Conservation (phyloP, 2,888 invertebrate genomes). For the Xestia rhomboidea region DNA sequence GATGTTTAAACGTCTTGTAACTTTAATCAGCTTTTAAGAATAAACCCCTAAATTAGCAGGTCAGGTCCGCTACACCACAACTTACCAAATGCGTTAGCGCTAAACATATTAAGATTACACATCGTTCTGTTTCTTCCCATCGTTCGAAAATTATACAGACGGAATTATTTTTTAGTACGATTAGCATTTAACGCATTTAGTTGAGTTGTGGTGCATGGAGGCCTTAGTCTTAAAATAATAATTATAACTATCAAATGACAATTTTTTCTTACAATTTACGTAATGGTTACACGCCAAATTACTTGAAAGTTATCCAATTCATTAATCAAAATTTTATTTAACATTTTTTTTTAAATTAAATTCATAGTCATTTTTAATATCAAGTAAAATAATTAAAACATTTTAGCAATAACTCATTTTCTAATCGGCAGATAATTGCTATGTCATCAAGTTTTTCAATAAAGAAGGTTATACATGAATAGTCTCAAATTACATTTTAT, state of each 20-base stretch:
- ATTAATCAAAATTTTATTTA: neutral
- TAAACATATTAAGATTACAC: neutral
- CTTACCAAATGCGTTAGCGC: neutral
- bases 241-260: neutral
- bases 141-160: neutral
- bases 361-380: neutral
- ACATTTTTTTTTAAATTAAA: neutral
- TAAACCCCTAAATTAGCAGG: neutral
- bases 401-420: slow-evolving; percentile 38
- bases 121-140: neutral
- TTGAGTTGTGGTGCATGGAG: neutral
- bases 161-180: neutral
- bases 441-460: slow-evolving; percentile 33
- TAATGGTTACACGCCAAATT: neutral
- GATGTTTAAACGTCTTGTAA: neutral
- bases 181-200: neutral
- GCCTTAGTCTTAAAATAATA: neutral
- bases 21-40: neutral
- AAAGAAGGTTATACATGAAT: slow-evolving; percentile 19
- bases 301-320: slow-evolving; percentile 28
- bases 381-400: slow-evolving; percentile 8
- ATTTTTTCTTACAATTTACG: neutral
- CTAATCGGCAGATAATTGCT: slow-evolving; percentile 24
- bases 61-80: neutral
- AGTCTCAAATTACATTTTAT: slow-evolving; percentile 36